These are phyloP conservation scores for Drosophila aff. DNA, from an alignment of 1,140 invertebrate genomes.

Conservation along the genomic window DNA sequence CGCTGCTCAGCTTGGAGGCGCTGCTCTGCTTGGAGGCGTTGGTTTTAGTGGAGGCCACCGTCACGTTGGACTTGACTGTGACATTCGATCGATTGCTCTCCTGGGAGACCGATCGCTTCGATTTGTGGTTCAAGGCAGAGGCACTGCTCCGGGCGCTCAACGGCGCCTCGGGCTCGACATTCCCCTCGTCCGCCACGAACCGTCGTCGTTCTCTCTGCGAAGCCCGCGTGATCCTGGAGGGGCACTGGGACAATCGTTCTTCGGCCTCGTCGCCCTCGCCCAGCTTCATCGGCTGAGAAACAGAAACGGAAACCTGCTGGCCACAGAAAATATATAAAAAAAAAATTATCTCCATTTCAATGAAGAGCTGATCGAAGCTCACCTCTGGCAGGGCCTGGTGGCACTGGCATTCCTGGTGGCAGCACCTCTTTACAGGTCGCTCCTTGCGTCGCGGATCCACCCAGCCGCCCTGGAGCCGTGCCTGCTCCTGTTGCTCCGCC, in stretches of 20 bases:
- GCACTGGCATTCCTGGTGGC: slow-evolving; percentile 9
- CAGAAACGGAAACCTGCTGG: background rate
- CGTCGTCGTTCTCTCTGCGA: background rate
- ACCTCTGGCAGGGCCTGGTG: background rate
- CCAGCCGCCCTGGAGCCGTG: slow-evolving; percentile 23
- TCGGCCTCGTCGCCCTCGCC: slow-evolving; percentile 4
- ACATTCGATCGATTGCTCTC: slow-evolving; percentile 24
- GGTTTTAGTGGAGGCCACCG: slow-evolving; percentile 2
- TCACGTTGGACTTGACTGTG: slow-evolving; percentile 25
- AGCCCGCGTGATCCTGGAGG: background rate
- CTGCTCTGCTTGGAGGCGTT: background rate
- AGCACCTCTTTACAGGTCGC: background rate
- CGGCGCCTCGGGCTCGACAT: background rate
- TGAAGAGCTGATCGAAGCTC: background rate
- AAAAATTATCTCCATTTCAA: background rate
- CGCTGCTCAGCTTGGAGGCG: background rate
- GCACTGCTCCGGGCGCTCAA: slow-evolving; percentile 31
- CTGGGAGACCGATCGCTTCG: slow-evolving; percentile 24
- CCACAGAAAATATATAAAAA: no score
- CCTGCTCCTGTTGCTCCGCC: slow-evolving; percentile 1
- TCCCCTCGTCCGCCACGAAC: background rate
- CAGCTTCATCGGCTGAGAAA: background rate
- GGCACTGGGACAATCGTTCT: slow-evolving; percentile 3
- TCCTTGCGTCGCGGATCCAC: slow-evolving; percentile 8
- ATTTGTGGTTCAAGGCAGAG: slow-evolving; percentile 4